Evolutionary conservation across 1,140 invertebrate genomes (phyloP), one percentile per base, ranked within the genome.

Genomic region (Paraescarpia echinospica): DNA sequence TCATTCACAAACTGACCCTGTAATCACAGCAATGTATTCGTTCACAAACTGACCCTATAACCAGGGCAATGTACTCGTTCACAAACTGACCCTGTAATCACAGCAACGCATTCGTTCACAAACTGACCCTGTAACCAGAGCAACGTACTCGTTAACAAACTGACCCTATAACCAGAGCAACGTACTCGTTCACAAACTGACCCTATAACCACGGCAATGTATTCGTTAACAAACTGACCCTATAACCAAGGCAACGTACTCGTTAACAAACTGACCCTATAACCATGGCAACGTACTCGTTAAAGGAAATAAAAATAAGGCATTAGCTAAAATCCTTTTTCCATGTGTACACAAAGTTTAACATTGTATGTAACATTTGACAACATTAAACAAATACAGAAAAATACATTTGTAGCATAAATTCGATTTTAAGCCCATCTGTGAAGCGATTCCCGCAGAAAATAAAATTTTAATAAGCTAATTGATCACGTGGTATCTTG

Each of bases 61-160:
- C 48, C 48, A 51, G 8, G 48, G 18, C 99, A 0, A 99, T 98
- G 95, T 99, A 99, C 95, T 99, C 99, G 93, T 99, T 98, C 1
- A 99, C 97, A 96, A 99, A 99, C 94, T 98, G 97, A 48, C 98
- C 98, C 96, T 96, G 93, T 51, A 51, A 51, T 18, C 48, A 51
- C 18, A 18, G 18, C 99, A 0, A 99, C 98, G 95, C 99, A 99
- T 95, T 99, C 99, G 93, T 99, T 98, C 1, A 99, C 97, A 96
- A 99, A 99, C 94, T 98, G 97, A 41, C 98, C 98, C 96, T 96
- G 93, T n/a, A n/a, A n/a, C n/a, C n/a, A n/a, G n/a, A n/a, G n/a
- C 99, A 0, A 99, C 98, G 95, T 99, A 99, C 95, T 99, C 99
- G 93, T 99, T 98, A 1, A 99, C 97, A 96, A 99, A 99, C 94